Conservation (phyloP, 2,888 invertebrate genomes). For the Drosophila neonasuta region DNA sequence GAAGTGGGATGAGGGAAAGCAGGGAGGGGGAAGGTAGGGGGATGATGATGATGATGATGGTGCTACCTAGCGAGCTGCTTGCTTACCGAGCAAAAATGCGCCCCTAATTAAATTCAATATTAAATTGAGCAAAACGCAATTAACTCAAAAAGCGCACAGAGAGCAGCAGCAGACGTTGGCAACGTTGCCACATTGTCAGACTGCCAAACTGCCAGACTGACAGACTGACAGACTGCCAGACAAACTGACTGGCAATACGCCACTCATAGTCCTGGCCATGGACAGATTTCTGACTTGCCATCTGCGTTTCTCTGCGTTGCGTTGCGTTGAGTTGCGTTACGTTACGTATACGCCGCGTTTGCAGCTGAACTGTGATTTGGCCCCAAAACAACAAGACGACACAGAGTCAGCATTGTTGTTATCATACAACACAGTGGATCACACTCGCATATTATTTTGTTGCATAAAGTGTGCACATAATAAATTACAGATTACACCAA, state of each 20-base stretch:
- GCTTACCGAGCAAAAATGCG: constrained; percentile 71
- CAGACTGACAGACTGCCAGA: not conserved
- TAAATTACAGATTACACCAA: too few species aligned
- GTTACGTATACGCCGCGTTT: constrained; percentile 32
- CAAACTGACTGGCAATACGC: constrained; percentile 28
- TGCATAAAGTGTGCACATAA: too few species aligned
- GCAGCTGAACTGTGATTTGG: constrained; percentile 44
- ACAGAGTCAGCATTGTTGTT: constrained; percentile 1
- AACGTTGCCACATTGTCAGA: constrained; percentile 18
- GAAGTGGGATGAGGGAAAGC: not conserved
- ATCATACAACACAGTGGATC: constrained; percentile 1
- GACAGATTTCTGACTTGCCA: constrained; percentile 10
- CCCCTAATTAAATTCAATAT: constrained; percentile 79
- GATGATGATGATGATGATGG: constrained; percentile 7
- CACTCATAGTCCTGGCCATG: constrained; percentile 17
- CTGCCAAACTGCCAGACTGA: not conserved
- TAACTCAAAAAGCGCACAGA: constrained; percentile 71
- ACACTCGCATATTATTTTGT: not conserved
- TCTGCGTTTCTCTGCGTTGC: constrained; percentile 7
- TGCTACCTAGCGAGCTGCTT: constrained; percentile 34
- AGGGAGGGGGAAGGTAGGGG: not conserved
- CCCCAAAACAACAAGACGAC: not conserved
- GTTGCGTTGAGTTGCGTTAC: constrained; percentile 9
- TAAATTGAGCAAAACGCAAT: constrained; percentile 80
- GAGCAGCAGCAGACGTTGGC: constrained; percentile 21